A percentile compares a stretch with the other conserved stretches of the same genome.
Evolutionary conservation across 2,888 invertebrate species (phyloP).

Genomic region (Dascillus cervinus): DNA sequence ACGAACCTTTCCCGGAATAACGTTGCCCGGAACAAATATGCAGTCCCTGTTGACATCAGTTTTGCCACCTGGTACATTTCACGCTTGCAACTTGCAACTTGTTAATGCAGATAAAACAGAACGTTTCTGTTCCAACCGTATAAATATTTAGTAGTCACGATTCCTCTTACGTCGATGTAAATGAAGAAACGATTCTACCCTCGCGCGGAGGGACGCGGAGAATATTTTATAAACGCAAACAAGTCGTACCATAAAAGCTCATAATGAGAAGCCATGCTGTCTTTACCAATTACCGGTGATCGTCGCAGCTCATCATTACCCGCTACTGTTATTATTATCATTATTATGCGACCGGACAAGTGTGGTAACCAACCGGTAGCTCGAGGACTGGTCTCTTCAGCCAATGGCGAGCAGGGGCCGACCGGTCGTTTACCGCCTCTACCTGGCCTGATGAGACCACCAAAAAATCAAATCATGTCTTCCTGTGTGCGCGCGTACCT

Average conservation of each 20-base stretch:
- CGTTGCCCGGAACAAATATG: too few species aligned
- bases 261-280: conserved; percentile 35
- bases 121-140: conserved; percentile 15
- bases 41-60: too few species aligned
- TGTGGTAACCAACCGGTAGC: conserved; percentile 37
- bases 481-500: conserved; percentile 13
- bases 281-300: conserved; percentile 33
- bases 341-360: conserved; percentile 37
- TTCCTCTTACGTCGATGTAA: conserved; percentile 16
- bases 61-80: conserved; percentile 18
- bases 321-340: conserved; percentile 40
- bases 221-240: conserved; percentile 6
- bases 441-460: conserved; percentile 30
- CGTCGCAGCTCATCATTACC: conserved; percentile 36
- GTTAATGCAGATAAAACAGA: conserved; percentile 19
- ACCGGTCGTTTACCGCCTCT: conserved; percentile 33
- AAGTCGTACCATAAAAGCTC: too few species aligned
- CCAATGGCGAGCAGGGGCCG: conserved; percentile 28
- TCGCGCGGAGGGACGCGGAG: not conserved
- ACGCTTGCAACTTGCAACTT: conserved; percentile 17
- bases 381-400: conserved; percentile 18
- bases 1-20: too few species aligned
- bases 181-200: not conserved
- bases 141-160: conserved; percentile 25
- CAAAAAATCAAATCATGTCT: conserved; percentile 31